Evolutionary conservation across 2,113 vertebrate species (phyloP), one percentile per base, ranked within the genome.

Genomic region (Probosciger aterrimus): DNA sequence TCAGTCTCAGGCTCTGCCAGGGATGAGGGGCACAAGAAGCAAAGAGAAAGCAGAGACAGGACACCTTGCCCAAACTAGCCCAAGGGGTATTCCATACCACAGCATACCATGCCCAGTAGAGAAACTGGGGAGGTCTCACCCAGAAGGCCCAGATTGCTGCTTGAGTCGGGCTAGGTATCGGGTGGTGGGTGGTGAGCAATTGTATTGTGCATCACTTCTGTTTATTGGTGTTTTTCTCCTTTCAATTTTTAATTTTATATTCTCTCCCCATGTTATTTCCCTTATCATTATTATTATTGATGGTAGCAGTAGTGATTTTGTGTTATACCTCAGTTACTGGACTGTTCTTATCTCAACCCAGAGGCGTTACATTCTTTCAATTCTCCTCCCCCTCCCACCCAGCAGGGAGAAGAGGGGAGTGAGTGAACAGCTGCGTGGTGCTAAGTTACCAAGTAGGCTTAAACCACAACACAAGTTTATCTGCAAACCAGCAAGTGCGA

Each of bases 401-500:
- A 7, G 55, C n/a, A 12, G 33, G 33, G 14, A 15, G 20, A n/a
- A n/a, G 33, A n/a, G 33, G 14, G 14, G 20, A 59, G 33, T 23
- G 33, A 59, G 33, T 23, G 20, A 59, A 23, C 33, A 59, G 57
- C 33, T n/a, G 57, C 20, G 5, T 10, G 4, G 33, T 59, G 57
- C 20, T n/a, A 15, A 59, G n/a, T 59, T 59, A 23, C 57, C 57
- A 59, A n/a, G 6, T 15, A 31, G 33, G 20, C 33, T n/a, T 59
- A 59, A 59, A 23, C 57, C 14, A 59, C 33, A 59, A 10, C 33
- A n/a, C 33, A 71, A 18, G 35, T 57, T 18, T 31, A 18, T 22
- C 15, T 2, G 2, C 20, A 75, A 65, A 30, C 9, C 1, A 3
- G 9, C 3, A 0, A 6, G 23, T 43, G 52, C 82, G n/a, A 18